Conservation (phyloP, 2,888 invertebrate genomes). For the Hylaea fasciaria region DNA sequence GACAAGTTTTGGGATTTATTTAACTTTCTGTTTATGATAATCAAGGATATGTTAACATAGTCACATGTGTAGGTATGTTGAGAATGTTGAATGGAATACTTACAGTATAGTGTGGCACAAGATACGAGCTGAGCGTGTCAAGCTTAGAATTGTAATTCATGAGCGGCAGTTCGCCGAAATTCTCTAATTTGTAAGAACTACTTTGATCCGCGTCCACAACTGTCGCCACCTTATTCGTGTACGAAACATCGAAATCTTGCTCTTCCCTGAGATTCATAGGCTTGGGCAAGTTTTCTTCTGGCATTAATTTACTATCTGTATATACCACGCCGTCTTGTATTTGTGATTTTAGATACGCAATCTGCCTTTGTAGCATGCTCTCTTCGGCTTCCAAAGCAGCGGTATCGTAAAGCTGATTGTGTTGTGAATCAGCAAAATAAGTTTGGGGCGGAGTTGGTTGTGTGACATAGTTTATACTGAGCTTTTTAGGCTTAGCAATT, state of each 20-base stretch:
- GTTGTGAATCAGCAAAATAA: conserved; percentile 27
- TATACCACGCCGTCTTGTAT: conserved; percentile 30
- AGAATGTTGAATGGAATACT: conserved; percentile 48
- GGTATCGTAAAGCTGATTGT: conserved; percentile 28
- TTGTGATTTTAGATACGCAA: conserved; percentile 23
- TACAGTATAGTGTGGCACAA: conserved; percentile 79
- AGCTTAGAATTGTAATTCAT: conserved; percentile 74
- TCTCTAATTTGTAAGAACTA: conserved; percentile 65
- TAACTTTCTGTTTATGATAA: too few relatives aligned
- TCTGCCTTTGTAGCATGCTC: conserved; percentile 44
- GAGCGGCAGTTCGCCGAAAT: conserved; percentile 70
- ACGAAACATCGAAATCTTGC: conserved; percentile 60
- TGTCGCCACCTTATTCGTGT: conserved; percentile 65
- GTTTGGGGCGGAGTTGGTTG: conserved; percentile 29
- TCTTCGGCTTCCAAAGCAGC: conserved; percentile 47
- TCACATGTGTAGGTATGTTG: too few relatives aligned
- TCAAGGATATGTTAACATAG: too few relatives aligned
- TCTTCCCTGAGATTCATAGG: conserved; percentile 68
- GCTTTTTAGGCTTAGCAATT: conserved; percentile 13
- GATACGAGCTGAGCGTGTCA: conserved; percentile 72
- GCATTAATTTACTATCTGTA: conserved; percentile 34
- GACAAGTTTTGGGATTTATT: too few relatives aligned
- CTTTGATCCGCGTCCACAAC: conserved; percentile 54
- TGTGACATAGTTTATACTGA: conserved; percentile 19
- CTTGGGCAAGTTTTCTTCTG: conserved; percentile 63